Conservation (phyloP, 2,113 vertebrate species). For the Rissa tridactyla region DNA sequence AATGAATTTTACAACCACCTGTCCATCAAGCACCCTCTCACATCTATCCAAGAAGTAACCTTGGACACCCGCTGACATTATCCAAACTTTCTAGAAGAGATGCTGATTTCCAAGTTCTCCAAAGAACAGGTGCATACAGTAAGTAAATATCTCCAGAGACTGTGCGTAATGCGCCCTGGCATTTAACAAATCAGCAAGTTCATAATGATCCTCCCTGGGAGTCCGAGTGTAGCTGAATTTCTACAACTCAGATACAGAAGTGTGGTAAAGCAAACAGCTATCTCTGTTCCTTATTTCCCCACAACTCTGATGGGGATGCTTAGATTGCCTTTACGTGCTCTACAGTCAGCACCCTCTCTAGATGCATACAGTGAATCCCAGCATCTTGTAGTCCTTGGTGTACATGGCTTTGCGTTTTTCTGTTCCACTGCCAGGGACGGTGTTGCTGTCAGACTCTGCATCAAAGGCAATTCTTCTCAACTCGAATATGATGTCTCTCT, state of each 20-base stretch:
- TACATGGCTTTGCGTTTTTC: slow-evolving; percentile 97
- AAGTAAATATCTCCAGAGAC: not conserved
- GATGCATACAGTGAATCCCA: slow-evolving; percentile 91
- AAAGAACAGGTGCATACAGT: not conserved
- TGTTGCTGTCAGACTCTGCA: slow-evolving; percentile 87
- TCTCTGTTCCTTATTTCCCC: not conserved
- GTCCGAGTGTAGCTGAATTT: not conserved
- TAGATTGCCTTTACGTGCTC: not conserved
- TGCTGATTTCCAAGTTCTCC: not conserved
- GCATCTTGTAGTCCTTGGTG: slow-evolving; percentile 98
- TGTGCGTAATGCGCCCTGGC: not conserved
- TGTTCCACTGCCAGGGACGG: slow-evolving; percentile 75
- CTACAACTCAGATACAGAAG: not conserved
- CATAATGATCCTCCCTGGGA: not conserved
- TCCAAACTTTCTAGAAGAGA: not conserved
- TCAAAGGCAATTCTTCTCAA: slow-evolving; percentile 95
- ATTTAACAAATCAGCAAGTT: not conserved
- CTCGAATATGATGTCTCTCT: slow-evolving; percentile 96
- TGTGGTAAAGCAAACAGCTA: not conserved
- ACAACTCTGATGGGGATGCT: not conserved
- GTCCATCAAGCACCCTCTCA: not conserved
- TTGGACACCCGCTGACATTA: not conserved
- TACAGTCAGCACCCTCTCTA: not conserved
- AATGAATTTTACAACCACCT: not conserved
- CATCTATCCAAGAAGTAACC: not conserved